These are phyloP conservation scores for Spodoptera littoralis DNA, from an alignment of 2,888 invertebrate genomes.

Conservation along the genomic window DNA sequence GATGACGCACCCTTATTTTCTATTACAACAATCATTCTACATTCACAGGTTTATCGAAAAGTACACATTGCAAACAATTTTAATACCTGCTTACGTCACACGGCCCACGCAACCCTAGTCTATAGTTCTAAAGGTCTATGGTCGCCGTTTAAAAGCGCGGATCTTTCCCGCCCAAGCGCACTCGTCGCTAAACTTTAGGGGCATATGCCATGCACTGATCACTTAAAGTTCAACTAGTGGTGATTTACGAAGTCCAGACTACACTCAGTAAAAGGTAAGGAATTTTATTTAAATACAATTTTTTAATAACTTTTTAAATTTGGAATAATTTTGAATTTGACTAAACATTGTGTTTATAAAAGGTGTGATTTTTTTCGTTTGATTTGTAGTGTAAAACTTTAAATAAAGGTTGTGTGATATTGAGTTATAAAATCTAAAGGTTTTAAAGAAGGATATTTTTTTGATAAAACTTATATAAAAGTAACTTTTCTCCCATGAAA, in stretches of 20 bases:
- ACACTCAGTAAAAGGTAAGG: constrained; percentile 28
- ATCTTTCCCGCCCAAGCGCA: constrained; percentile 79
- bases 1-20: constrained; percentile 5
- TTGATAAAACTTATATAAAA: too few relatives aligned
- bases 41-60: constrained; percentile 8
- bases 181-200: constrained; percentile 65
- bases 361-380: constrained; percentile 4
- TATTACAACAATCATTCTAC: neutral
- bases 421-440: too few relatives aligned
- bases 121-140: constrained; percentile 68
- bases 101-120: constrained; percentile 68
- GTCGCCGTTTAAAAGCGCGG: constrained; percentile 78
- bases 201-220: constrained; percentile 64
- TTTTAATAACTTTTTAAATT: neutral
- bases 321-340: neutral
- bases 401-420: neutral
- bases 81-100: constrained; percentile 60
- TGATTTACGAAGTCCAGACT: constrained; percentile 22
- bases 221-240: constrained; percentile 22
- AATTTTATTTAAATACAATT: neutral
- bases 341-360: too few relatives aligned
- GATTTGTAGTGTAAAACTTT: neutral
- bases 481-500: too few relatives aligned
- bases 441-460: too few relatives aligned
- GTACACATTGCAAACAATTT: constrained; percentile 22